phyloP scores from a whole-genome alignment of 92 coral and sea anemone genomes.

The Paramuricea clavata region DNA sequence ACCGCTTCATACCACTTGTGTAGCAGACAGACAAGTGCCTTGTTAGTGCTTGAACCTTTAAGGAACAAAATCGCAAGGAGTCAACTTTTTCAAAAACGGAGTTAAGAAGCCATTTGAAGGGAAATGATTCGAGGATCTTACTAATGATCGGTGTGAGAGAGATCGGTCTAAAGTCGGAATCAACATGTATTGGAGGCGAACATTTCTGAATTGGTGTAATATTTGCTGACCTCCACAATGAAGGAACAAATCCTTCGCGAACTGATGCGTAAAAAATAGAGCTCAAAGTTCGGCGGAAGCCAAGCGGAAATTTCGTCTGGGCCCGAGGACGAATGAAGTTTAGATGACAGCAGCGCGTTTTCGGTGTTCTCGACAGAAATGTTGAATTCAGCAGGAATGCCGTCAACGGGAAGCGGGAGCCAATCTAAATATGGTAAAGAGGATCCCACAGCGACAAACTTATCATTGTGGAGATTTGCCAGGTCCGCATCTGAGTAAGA shows the following conservation, averaged over 20 bases:
- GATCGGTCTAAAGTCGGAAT: too few relatives aligned
- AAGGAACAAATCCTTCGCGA: conserved; percentile 41
- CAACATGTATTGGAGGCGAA: conserved; percentile 18
- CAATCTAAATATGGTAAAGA: conserved; percentile 39
- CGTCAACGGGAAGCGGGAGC: conserved; percentile 47
- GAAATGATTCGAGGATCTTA: too few relatives aligned
- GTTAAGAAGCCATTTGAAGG: too few relatives aligned
- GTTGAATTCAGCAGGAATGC: conserved; percentile 35
- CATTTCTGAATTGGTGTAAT: conserved; percentile 17
- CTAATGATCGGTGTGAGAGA: too few relatives aligned
- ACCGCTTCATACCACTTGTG: too few relatives aligned
- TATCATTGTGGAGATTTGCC: conserved; percentile 31
- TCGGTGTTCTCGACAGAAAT: conserved; percentile 49
- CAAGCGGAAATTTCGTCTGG: conserved; percentile 47
- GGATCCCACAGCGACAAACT: conserved; percentile 49
- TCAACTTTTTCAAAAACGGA: too few relatives aligned
- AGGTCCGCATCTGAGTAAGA: too few relatives aligned
- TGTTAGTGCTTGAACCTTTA: too few relatives aligned
- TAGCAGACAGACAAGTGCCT: neutral
- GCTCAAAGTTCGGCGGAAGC: conserved; percentile 47
- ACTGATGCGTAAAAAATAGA: conserved; percentile 29
- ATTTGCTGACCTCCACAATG: conserved; percentile 41
- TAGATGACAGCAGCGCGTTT: conserved; percentile 42
- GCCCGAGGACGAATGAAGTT: conserved; percentile 46
- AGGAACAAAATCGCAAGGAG: too few relatives aligned